Evolutionary conservation across 2,888 invertebrate genomes (phyloP).

Genomic region (Iphiclides podalirius): DNA sequence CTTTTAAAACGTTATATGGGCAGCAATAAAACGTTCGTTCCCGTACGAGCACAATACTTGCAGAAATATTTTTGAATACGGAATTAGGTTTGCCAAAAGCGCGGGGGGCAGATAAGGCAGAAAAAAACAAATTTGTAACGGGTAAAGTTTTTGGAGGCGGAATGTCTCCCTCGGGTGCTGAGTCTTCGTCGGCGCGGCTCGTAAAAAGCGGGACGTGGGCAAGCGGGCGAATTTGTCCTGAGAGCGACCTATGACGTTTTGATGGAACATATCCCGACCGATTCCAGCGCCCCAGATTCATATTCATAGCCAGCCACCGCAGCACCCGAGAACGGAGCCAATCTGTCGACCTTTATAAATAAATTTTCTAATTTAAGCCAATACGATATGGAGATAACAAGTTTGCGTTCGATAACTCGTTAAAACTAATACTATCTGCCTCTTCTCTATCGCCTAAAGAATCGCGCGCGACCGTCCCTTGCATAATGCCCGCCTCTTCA

Average conservation of each 20-base stretch:
- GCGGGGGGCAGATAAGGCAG: constrained; percentile 78
- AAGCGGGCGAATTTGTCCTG: constrained; percentile 78
- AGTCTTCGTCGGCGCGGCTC: constrained; percentile 78
- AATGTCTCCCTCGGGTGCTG: constrained; percentile 79
- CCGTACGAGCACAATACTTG: constrained; percentile 78
- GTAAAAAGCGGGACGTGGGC: constrained; percentile 80
- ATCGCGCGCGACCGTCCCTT: constrained; percentile 54
- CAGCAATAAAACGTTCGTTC: constrained; percentile 75
- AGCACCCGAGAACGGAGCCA: constrained; percentile 39
- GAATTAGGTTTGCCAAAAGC: constrained; percentile 79
- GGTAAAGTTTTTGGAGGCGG: constrained; percentile 80
- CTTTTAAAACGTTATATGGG: constrained; percentile 80
- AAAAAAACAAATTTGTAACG: constrained; percentile 81
- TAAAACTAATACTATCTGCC: constrained; percentile 46
- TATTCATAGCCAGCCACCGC: constrained; percentile 73
- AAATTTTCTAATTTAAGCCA: neutral
- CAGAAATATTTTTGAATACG: constrained; percentile 80
- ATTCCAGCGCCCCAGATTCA: constrained; percentile 74
- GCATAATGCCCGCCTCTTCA: constrained; percentile 72
- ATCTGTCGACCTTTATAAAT: constrained; percentile 15
- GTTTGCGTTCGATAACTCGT: constrained; percentile 42
- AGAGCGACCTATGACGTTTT: constrained; percentile 79
- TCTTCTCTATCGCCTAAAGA: constrained; percentile 35
- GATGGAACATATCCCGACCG: constrained; percentile 75
- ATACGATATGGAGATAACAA: constrained; percentile 8